These are phyloP conservation scores for Tenthredo scrophulariae DNA, from an alignment of 2,888 invertebrate genomes.

Conservation along the genomic window DNA sequence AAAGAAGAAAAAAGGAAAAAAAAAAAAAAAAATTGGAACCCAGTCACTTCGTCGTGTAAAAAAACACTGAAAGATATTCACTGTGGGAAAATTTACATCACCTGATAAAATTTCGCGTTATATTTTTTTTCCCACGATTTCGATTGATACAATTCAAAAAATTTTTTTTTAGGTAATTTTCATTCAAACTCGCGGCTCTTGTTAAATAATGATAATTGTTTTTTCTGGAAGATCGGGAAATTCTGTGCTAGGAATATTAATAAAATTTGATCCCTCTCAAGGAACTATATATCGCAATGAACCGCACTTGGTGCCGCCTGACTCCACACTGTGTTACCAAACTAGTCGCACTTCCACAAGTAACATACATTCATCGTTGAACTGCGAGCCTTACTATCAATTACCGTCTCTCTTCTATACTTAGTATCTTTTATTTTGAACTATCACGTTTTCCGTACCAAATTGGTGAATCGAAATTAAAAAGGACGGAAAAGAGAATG, in stretches of 20 bases:
- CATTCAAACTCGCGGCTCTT: not conserved
- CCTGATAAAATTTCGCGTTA: not conserved
- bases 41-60: not conserved
- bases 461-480: not conserved
- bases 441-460: not conserved
- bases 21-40: not conserved
- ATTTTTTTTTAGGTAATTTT: not conserved
- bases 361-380: not conserved
- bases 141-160: not conserved
- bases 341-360: conserved; percentile 1
- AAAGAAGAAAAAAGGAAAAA: not conserved
- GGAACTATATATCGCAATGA: not conserved
- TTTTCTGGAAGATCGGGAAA: not conserved
- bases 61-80: not conserved
- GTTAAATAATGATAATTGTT: not conserved
- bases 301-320: conserved; percentile 47
- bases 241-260: not conserved
- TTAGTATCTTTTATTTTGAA: not conserved
- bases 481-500: too few species aligned
- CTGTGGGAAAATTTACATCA: not conserved
- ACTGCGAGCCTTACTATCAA: conserved; percentile 5
- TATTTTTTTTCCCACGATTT: not conserved
- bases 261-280: not conserved
- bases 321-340: conserved; percentile 40
- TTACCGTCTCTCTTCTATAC: not conserved